These are phyloP conservation scores for Malurus melanocephalus DNA, from an alignment of 2,113 vertebrate species.

Conservation along the genomic window DNA sequence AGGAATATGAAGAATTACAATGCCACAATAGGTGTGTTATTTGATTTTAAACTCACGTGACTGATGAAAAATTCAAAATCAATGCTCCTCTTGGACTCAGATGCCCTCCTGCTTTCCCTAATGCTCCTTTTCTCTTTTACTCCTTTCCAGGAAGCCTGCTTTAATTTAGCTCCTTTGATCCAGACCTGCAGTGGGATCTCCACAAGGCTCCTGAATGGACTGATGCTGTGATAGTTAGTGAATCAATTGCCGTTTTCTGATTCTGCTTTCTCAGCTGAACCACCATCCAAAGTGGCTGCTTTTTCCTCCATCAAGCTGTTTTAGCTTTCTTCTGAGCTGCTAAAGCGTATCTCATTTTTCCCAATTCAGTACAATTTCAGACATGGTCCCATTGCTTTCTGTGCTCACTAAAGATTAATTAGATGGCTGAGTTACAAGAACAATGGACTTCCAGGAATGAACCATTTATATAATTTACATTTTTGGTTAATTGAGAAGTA, in stretches of 20 bases:
- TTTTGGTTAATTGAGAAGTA: background rate
- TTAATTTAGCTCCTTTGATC: slow-evolving; percentile 41
- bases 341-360: background rate
- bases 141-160: slow-evolving; percentile 35
- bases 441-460: background rate
- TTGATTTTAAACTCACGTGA: slow-evolving; percentile 17
- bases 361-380: background rate
- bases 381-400: background rate
- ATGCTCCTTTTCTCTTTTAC: background rate
- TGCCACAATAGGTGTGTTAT: background rate
- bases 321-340: background rate
- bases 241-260: slow-evolving; percentile 28
- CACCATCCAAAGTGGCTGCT: background rate
- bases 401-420: background rate
- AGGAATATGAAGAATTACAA: background rate
- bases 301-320: background rate
- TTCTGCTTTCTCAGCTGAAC: slow-evolving; percentile 43
- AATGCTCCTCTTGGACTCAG: background rate
- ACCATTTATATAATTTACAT: background rate
- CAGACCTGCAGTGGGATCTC: background rate
- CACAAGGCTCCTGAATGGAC: background rate
- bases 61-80: slow-evolving; percentile 44
- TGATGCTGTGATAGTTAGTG: slow-evolving; percentile 21
- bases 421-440: background rate
- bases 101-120: slow-evolving; percentile 18